Evolutionary conservation across 2,888 invertebrate species (phyloP).

Genomic region (Megaustenia siamemsis): DNA sequence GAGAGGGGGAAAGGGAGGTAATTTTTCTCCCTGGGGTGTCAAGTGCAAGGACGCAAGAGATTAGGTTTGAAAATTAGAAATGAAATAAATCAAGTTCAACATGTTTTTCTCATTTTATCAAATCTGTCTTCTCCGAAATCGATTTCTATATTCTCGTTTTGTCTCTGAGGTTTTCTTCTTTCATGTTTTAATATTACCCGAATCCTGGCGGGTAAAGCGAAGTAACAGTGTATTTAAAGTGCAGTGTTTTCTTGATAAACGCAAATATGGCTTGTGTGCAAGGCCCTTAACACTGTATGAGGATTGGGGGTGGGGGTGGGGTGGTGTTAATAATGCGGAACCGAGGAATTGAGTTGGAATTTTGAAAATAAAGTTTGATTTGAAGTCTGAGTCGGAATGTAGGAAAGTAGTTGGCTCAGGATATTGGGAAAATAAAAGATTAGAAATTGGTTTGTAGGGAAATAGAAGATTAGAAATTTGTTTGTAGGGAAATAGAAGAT

Average conservation of each 20-base stretch:
- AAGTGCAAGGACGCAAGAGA: constrained; percentile 29
- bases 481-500: too few relatives aligned
- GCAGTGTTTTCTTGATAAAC: neutral
- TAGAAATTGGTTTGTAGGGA: too few relatives aligned
- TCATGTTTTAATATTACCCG: constrained; percentile 4
- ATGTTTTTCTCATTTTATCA: constrained; percentile 52
- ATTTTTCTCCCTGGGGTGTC: constrained; percentile 23
- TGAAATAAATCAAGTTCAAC: constrained; percentile 47
- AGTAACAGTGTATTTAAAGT: constrained; percentile 29
- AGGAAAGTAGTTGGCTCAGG: too few relatives aligned
- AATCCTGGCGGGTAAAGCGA: neutral
- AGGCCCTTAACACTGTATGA: too few relatives aligned
- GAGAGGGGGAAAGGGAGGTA: constrained; percentile 1
- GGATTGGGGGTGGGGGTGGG: neutral
- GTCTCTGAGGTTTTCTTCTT: constrained; percentile 21
- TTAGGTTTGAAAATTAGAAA: constrained; percentile 36
- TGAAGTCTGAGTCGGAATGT: too few relatives aligned
- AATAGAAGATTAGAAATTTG: too few relatives aligned
- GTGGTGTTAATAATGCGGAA: too few relatives aligned
- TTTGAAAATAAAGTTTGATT: too few relatives aligned
- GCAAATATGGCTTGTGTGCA: neutral
- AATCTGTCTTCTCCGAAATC: constrained; percentile 41
- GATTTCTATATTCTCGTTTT: constrained; percentile 36
- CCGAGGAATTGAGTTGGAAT: too few relatives aligned
- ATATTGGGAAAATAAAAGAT: too few relatives aligned